Conservation (phyloP, 2,797 vertebrate species). For the Acridotheres tristis region DNA sequence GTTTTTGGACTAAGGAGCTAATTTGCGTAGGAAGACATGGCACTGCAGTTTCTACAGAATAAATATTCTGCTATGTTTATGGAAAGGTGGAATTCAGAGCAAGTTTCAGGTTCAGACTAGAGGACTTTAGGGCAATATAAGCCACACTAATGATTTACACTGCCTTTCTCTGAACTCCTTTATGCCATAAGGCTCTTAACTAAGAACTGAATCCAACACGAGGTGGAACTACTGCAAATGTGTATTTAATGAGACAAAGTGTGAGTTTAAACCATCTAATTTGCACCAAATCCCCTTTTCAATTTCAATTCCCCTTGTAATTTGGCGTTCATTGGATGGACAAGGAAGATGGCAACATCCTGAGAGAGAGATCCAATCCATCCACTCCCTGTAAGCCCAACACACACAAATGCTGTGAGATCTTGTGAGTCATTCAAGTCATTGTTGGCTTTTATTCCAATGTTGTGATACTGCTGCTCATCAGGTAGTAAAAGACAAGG, state of each 20-base stretch:
- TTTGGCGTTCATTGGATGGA: background rate
- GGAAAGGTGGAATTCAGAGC: background rate
- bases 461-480: background rate
- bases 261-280: background rate
- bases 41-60: background rate
- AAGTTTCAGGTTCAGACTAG: background rate
- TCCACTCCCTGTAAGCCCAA: background rate
- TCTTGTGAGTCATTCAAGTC: background rate
- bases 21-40: background rate
- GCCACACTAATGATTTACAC: background rate
- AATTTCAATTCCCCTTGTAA: background rate
- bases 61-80: background rate
- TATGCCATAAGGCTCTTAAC: background rate
- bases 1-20: background rate
- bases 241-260: background rate
- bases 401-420: accelerated
- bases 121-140: background rate
- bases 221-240: background rate
- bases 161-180: background rate
- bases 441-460: background rate
- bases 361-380: background rate
- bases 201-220: background rate
- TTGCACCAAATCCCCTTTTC: background rate
- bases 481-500: background rate
- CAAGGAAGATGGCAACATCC: background rate